Evolutionary conservation across 2,797 vertebrate genomes (phyloP), one percentile per base, ranked within the genome.

Genomic region (Anguilla megastoma): DNA sequence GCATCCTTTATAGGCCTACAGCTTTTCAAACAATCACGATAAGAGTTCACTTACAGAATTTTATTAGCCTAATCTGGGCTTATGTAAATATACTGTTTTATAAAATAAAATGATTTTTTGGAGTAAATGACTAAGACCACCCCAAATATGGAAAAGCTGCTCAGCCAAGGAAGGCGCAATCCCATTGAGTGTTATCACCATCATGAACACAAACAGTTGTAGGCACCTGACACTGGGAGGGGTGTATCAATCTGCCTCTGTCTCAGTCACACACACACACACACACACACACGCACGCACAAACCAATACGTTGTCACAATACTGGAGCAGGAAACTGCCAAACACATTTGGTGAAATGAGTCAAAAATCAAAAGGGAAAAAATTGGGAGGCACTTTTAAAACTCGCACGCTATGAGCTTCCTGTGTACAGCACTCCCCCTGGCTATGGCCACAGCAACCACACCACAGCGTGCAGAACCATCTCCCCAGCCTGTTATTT

Each of bases 331-430:
- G 30, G 10, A 5, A 80, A 45, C 36, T 45, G 76, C 76, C 41
- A 76, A 14, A 80, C 6, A 33, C 10, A 33, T 74, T n/a, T 66
- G 21, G 63, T 74, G 71, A 74, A 74, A 14, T 14, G 33, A 10
- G 30, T 36, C 24, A 27, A 9, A 76, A 10, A 48, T 48, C 50
- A 84, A 83, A 83, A 56, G 27, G 12, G 48, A 30, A 84, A 30
- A 84, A 84, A 52, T 7, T 84, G 52, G 82, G 50, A 21, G 27
- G n/a, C 52, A 84, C 50, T 56, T 84, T 84, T 10, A 82, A 21
- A 3, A 82, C 45, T 48, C 16, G 7, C 45, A 8, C 76, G 24
- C 79, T n/a, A n/a, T 21, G 18, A 10, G 79, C 41, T 82, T n/a
- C 18, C 79, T 9, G 45, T 50, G 24, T 50, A 2, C 18, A 82